phyloP scores from a whole-genome alignment of 2,797 vertebrate species.

The Hydrocynus forskahlii region DNA sequence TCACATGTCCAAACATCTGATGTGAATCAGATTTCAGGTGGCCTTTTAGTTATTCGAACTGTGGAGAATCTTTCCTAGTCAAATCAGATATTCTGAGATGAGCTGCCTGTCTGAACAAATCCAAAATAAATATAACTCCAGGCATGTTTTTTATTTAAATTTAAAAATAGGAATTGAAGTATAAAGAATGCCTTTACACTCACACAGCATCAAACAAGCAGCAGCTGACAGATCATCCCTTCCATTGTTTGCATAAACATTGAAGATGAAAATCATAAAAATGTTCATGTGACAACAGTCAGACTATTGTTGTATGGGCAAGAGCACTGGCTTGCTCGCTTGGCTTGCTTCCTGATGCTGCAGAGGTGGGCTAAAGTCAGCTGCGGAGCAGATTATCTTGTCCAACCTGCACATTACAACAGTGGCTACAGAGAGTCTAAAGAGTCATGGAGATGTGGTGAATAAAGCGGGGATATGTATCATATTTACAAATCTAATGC shows the following conservation, averaged over 20 bases:
- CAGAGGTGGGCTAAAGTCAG: slow-evolving; percentile 22
- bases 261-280: slow-evolving; percentile 11
- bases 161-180: not conserved
- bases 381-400: slow-evolving; percentile 28
- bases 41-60: too few species aligned
- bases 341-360: slow-evolving; percentile 34
- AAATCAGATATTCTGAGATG: too few species aligned
- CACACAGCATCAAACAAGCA: slow-evolving; percentile 8
- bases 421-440: slow-evolving; percentile 36
- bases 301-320: slow-evolving; percentile 2
- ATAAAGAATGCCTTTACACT: not conserved
- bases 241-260: slow-evolving; percentile 21
- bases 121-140: too few species aligned
- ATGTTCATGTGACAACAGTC: slow-evolving; percentile 24
- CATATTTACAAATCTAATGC: slow-evolving; percentile 77
- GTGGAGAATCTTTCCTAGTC: too few species aligned
- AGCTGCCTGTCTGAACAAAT: too few species aligned
- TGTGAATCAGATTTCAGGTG: too few species aligned
- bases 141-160: not conserved
- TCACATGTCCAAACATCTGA: too few species aligned
- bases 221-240: slow-evolving; percentile 10
- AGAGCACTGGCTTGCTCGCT: not conserved
- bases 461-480: slow-evolving; percentile 75
- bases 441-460: slow-evolving; percentile 56
- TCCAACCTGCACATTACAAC: slow-evolving; percentile 23